Conservation (phyloP, 2,113 vertebrate genomes). For the Cromileptes altivelis region DNA sequence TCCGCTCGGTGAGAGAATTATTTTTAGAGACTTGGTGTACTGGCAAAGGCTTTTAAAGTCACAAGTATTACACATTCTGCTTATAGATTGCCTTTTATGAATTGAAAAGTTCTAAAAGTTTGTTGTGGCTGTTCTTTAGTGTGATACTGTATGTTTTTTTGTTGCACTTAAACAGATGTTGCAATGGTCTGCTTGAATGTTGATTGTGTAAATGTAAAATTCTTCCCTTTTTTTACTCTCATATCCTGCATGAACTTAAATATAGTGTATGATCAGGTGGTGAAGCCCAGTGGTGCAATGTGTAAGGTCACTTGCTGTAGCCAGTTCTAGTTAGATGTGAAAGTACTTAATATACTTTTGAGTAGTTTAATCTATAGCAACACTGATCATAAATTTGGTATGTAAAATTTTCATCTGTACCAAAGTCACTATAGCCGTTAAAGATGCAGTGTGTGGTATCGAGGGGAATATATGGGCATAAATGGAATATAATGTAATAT, state of each 20-base stretch:
- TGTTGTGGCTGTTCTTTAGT: conserved; percentile 34
- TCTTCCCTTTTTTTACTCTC: not conserved
- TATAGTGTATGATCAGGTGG: not conserved
- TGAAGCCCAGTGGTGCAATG: not conserved
- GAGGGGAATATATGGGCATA: no score
- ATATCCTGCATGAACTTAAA: not conserved
- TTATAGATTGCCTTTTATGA: conserved; percentile 79
- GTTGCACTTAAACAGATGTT: conserved; percentile 5
- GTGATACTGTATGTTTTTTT: conserved; percentile 5
- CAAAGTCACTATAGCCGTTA: no score
- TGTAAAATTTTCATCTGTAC: no score
- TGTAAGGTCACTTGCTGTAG: not conserved
- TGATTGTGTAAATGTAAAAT: not conserved
- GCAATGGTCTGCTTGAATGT: conserved; percentile 4
- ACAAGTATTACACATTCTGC: conserved; percentile 78
- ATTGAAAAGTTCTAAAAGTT: conserved; percentile 76
- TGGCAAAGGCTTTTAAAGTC: conserved; percentile 84
- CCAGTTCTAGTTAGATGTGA: no score
- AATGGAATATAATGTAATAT: no score
- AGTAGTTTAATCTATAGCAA: not conserved
- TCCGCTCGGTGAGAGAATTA: conserved; percentile 85
- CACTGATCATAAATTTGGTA: not conserved
- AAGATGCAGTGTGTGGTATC: no score
- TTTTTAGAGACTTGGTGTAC: conserved; percentile 83
- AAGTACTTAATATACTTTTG: not conserved